Percentiles rank a stretch among this genome's conserved stretches.
Evolutionary conservation across 2,888 invertebrate species (phyloP).

Genomic region (Crematogaster levior): DNA sequence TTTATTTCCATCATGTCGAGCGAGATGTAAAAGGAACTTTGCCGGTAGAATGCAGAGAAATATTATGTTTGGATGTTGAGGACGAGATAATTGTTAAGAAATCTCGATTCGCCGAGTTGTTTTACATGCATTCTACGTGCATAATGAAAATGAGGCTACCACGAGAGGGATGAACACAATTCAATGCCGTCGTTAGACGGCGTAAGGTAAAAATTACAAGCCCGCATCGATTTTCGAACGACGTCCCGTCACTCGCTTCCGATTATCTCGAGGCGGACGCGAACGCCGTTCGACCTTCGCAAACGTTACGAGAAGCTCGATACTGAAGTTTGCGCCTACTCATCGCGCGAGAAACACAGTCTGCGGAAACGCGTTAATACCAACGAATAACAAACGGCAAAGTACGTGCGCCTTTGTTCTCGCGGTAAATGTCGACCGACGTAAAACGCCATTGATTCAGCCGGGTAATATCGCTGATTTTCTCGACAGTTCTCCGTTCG

Average conservation of each 20-base stretch:
- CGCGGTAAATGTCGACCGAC: slow-evolving; percentile 40
- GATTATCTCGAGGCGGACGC: slow-evolving; percentile 48
- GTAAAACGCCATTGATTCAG: slow-evolving; percentile 30
- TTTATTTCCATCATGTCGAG: too few relatives aligned
- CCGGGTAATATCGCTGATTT: slow-evolving; percentile 17
- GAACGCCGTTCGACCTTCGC: slow-evolving; percentile 43
- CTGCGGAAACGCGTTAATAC: slow-evolving; percentile 46
- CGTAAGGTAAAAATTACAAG: slow-evolving; percentile 47
- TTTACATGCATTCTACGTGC: background rate
- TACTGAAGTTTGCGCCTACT: slow-evolving; percentile 50
- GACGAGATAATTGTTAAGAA: background rate
- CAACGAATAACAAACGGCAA: slow-evolving; percentile 36
- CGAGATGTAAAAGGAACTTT: background rate
- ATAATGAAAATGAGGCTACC: slow-evolving; percentile 22
- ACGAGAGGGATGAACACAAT: slow-evolving; percentile 33
- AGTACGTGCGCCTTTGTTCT: slow-evolving; percentile 35
- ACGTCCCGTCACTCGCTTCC: slow-evolving; percentile 50
- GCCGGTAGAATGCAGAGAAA: background rate
- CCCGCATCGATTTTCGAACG: slow-evolving; percentile 52
- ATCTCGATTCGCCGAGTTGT: slow-evolving; percentile 1
- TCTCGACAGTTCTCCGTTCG: slow-evolving; percentile 12
- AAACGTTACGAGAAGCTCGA: slow-evolving; percentile 50
- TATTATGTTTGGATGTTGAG: background rate
- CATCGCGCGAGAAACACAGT: slow-evolving; percentile 27
- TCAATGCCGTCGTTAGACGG: slow-evolving; percentile 41